Evolutionary conservation across 1,140 invertebrate species (phyloP).

Genomic region (Oreohelix idahoensis): DNA sequence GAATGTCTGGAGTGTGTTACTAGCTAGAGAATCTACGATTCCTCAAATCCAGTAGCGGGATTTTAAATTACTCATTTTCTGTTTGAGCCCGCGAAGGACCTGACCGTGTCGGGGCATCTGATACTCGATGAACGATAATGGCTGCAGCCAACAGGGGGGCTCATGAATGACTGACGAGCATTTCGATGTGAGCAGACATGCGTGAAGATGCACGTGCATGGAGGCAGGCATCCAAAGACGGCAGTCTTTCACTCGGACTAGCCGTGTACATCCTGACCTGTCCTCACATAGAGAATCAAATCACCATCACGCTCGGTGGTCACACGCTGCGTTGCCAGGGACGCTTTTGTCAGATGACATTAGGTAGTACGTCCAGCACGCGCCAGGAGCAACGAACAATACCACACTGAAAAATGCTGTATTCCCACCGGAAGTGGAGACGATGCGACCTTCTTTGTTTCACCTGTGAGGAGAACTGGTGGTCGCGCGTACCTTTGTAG

Average conservation of each 20-base stretch:
- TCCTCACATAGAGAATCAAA: conserved; percentile 11
- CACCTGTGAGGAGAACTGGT: conserved; percentile 18
- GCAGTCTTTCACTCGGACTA: conserved; percentile 17
- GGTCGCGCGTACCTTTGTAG: conserved; percentile 11
- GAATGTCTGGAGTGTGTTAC: background rate
- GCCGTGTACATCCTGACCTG: background rate
- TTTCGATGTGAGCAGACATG: conserved; percentile 9
- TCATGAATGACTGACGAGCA: conserved; percentile 1
- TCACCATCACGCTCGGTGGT: conserved; percentile 12
- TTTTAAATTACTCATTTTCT: background rate
- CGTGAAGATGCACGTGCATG: conserved; percentile 26
- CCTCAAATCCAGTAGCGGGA: background rate
- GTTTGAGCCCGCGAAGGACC: background rate
- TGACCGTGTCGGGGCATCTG: conserved; percentile 14
- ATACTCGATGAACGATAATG: background rate
- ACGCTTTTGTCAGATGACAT: conserved; percentile 8
- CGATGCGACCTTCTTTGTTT: conserved; percentile 16
- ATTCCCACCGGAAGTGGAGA: conserved; percentile 27
- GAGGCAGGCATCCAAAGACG: background rate
- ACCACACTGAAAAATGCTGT: conserved; percentile 7
- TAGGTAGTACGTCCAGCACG: conserved; percentile 1
- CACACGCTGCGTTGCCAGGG: conserved; percentile 13
- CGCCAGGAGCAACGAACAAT: conserved; percentile 3
- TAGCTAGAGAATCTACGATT: background rate
- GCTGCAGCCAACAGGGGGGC: background rate